Percentiles rank a stretch among this genome's conserved stretches.
Evolutionary conservation across 2,797 vertebrate species (phyloP).

Genomic region (Serranus cabrilla): DNA sequence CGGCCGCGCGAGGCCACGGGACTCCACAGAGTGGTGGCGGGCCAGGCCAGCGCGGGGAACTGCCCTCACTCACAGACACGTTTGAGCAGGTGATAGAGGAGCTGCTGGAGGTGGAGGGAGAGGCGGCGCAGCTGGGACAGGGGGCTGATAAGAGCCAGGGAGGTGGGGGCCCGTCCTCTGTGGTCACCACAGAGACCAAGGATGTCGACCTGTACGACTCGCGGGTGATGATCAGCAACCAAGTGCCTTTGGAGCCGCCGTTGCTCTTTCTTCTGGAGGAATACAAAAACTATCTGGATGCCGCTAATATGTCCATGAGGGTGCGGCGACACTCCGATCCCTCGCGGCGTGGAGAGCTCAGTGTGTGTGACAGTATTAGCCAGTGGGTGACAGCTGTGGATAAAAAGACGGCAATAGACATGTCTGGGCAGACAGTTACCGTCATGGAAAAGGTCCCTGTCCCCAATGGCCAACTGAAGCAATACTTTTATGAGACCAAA

Average conservation of each 20-base stretch:
- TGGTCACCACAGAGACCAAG: conserved; percentile 89
- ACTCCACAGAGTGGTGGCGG: conserved; percentile 92
- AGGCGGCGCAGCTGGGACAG: conserved; percentile 88
- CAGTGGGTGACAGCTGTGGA: conserved; percentile 99
- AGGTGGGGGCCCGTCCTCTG: conserved; percentile 79
- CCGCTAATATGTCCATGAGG: conserved; percentile 99
- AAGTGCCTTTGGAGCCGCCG: conserved; percentile 99
- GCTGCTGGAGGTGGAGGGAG: conserved; percentile 93
- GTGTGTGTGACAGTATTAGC: conserved; percentile 99
- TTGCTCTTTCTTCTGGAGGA: conserved; percentile 99
- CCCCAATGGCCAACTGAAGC: conserved; percentile 99
- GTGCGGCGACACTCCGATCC: conserved; percentile 98
- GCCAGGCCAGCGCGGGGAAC: conserved; percentile 86
- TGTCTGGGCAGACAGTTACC: conserved; percentile 98
- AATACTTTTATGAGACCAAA: conserved; percentile 99
- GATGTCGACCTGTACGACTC: conserved; percentile 97
- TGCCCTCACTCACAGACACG: conserved; percentile 95
- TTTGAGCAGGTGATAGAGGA: conserved; percentile 99
- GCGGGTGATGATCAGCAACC: conserved; percentile 99
- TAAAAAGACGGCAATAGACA: conserved; percentile 99
- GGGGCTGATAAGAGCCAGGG: conserved; percentile 89
- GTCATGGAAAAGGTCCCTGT: conserved; percentile 99
- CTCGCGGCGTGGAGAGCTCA: conserved; percentile 96
- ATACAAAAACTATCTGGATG: conserved; percentile 99
- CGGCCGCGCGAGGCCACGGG: conserved; percentile 91